phyloP scores from a whole-genome alignment of 1,140 invertebrate genomes.

The Cydia strobilella region DNA sequence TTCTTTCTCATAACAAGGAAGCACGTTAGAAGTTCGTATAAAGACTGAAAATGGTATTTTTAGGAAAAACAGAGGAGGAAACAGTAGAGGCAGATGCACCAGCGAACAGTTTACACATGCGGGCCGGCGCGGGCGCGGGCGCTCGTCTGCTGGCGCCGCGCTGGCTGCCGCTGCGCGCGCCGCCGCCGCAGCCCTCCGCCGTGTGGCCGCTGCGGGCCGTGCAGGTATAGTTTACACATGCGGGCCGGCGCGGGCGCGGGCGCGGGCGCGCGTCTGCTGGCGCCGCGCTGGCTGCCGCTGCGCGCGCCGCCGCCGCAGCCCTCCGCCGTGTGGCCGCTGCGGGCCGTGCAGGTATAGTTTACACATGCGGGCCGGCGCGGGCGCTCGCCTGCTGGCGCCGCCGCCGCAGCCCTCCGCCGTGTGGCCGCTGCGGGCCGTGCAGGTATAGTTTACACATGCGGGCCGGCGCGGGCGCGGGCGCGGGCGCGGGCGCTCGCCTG shows the following conservation, averaged over 20 bases:
- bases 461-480: too few relatives aligned
- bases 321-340: constrained; percentile 69
- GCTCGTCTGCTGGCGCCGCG: constrained; percentile 38
- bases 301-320: constrained; percentile 67
- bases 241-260: constrained; percentile 43
- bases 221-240: constrained; percentile 67
- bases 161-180: constrained; percentile 42
- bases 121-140: constrained; percentile 43
- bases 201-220: constrained; percentile 54
- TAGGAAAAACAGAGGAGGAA: constrained; percentile 49
- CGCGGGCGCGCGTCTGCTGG: constrained; percentile 36
- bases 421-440: constrained; percentile 53
- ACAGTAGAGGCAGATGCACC: constrained; percentile 47
- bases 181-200: constrained; percentile 78
- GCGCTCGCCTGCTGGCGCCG: constrained; percentile 37
- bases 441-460: constrained; percentile 68
- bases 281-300: constrained; percentile 42
- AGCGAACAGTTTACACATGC: constrained; percentile 68
- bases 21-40: too few relatives aligned
- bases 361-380: constrained; percentile 54
- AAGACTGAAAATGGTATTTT: neutral
- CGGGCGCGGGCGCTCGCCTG: too few relatives aligned
- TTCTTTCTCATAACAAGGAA: too few relatives aligned
- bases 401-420: constrained; percentile 77
- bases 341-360: constrained; percentile 62